Evolutionary conservation across 2,113 vertebrate species (phyloP).

Genomic region (Serilophus lunatus): DNA sequence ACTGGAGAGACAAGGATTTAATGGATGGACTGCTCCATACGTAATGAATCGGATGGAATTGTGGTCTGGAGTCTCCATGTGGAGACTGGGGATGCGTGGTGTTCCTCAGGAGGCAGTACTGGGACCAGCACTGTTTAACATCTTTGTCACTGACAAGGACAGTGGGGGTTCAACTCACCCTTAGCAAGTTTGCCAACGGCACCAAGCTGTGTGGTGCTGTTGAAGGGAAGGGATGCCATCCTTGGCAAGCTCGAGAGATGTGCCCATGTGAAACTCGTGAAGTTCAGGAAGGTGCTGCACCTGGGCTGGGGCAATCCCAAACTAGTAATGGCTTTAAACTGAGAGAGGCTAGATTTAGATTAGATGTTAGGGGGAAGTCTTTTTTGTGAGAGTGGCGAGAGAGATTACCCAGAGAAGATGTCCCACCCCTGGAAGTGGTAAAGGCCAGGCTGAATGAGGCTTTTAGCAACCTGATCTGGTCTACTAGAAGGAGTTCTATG

Average conservation of each 20-base stretch:
- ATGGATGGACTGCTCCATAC: not conserved
- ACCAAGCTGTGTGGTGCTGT: no score
- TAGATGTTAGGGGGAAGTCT: not conserved
- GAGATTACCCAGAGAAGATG: not conserved
- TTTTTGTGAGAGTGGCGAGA: not conserved
- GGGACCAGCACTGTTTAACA: not conserved
- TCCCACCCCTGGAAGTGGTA: not conserved
- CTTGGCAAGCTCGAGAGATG: not conserved
- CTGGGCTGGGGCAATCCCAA: no score
- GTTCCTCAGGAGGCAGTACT: not conserved
- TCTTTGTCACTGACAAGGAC: not conserved
- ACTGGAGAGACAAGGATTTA: not conserved
- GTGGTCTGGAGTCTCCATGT: not conserved
- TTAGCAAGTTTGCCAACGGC: not conserved
- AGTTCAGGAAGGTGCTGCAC: not conserved
- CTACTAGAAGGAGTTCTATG: not conserved
- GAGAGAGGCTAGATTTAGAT: not conserved
- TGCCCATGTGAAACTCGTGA: not conserved
- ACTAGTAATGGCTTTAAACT: not conserved
- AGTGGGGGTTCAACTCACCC: not conserved
- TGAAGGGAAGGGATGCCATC: not conserved
- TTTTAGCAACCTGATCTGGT: not conserved
- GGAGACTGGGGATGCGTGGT: not conserved
- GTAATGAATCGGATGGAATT: not conserved
- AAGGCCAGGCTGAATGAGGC: not conserved